These are phyloP conservation scores for Rutilus rutilus DNA, from an alignment of 2,113 vertebrate species.

Conservation along the genomic window DNA sequence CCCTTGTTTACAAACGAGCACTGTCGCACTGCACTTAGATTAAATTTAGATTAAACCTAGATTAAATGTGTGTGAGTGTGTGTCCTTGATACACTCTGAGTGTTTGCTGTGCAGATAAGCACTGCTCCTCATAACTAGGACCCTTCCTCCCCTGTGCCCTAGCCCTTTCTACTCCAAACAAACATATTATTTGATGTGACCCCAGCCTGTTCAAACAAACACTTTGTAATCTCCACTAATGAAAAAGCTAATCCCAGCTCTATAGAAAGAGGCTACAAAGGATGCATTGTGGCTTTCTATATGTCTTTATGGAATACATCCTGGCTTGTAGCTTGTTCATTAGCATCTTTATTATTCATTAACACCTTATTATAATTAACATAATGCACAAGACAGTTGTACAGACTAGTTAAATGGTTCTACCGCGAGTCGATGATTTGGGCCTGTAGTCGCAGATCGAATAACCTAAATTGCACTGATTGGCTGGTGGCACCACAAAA, in stretches of 20 bases:
- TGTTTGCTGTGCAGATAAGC: constrained; percentile 68
- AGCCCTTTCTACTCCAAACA: constrained; percentile 70
- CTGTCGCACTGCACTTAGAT: constrained; percentile 26
- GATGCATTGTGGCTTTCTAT: constrained; percentile 24
- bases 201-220: constrained; percentile 66
- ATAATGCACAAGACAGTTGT: neutral
- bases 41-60: constrained; percentile 37
- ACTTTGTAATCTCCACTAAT: constrained; percentile 71
- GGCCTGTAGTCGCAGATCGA: neutral
- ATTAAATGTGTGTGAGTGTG: constrained; percentile 16
- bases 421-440: neutral
- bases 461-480: neutral
- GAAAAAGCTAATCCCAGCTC: constrained; percentile 75
- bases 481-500: neutral
- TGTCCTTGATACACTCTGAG: constrained; percentile 1
- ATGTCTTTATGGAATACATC: neutral
- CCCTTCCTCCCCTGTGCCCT: constrained; percentile 74
- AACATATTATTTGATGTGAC: constrained; percentile 76
- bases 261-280: constrained; percentile 56
- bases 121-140: constrained; percentile 74
- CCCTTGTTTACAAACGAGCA: constrained; percentile 19
- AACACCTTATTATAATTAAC: constrained; percentile 54
- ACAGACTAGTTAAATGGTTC: neutral
- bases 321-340: constrained; percentile 20
- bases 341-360: constrained; percentile 56